A percentile compares a stretch with the other conserved stretches of the same genome.
Conservation (phyloP, 2,888 invertebrate genomes). For the Hypomecis punctinalis region DNA sequence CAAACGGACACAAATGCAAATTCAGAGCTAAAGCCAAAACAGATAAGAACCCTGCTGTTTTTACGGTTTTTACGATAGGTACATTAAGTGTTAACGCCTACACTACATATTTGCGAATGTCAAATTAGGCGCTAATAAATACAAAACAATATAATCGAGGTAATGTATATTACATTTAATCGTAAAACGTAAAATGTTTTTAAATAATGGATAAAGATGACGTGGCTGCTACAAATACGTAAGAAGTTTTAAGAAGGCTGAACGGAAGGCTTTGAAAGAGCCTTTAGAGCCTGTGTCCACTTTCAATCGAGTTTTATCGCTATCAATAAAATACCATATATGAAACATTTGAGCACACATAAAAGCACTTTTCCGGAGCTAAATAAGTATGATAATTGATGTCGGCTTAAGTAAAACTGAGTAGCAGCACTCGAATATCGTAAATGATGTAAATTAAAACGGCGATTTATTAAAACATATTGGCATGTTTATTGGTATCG, state of each 20-base stretch:
- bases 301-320: constrained; percentile 35
- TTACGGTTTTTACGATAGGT: constrained; percentile 11
- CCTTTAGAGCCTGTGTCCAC: constrained; percentile 20
- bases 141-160: constrained; percentile 11
- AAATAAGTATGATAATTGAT: constrained; percentile 33
- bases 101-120: constrained; percentile 6
- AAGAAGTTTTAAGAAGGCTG: constrained; percentile 8
- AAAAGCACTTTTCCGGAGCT: constrained; percentile 21
- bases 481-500: constrained; percentile 4
- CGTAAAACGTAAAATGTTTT: constrained; percentile 11
- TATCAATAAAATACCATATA: constrained; percentile 34
- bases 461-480: not conserved
- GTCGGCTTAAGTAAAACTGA: constrained; percentile 17
- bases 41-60: constrained; percentile 9
- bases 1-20: not conserved
- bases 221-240: constrained; percentile 13
- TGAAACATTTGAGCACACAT: constrained; percentile 28
- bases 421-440: not conserved
- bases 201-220: constrained; percentile 12
- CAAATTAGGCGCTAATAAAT: constrained; percentile 14
- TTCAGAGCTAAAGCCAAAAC: constrained; percentile 27
- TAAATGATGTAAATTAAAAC: constrained; percentile 14
- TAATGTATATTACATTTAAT: constrained; percentile 16
- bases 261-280: constrained; percentile 14
- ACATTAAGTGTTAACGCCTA: constrained; percentile 13